Conservation (phyloP, 2,797 vertebrate species). For the Sebastes diaconus region DNA sequence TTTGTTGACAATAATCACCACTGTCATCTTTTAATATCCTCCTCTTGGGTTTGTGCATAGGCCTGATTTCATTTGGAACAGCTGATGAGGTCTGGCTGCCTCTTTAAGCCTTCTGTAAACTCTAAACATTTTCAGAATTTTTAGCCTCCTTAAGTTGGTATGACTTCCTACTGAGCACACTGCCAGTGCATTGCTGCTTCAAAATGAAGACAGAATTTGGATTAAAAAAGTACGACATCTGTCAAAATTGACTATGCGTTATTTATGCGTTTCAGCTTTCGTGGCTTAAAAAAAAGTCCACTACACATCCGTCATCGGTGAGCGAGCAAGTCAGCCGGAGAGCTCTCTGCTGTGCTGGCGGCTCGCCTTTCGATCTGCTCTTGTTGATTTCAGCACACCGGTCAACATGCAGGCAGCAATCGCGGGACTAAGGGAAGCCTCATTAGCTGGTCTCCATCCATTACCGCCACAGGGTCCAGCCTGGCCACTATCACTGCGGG, state of each 20-base stretch:
- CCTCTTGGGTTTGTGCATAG: neutral
- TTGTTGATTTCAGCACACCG: constrained; percentile 64
- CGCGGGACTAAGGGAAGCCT: constrained; percentile 55
- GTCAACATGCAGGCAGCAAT: constrained; percentile 61
- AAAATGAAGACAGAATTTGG: neutral
- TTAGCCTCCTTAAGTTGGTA: neutral
- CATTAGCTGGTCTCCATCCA: constrained; percentile 80
- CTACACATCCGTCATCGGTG: constrained; percentile 29
- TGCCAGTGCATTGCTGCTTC: neutral
- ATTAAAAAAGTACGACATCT: constrained; percentile 1
- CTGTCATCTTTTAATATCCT: neutral
- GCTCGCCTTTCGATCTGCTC: constrained; percentile 60
- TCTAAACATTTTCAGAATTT: neutral
- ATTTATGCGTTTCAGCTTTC: neutral
- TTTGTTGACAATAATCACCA: neutral
- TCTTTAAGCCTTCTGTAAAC: neutral
- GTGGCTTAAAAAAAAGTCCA: constrained; percentile 23
- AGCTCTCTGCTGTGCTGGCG: constrained; percentile 20
- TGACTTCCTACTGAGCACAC: neutral
- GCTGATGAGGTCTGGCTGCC: neutral
- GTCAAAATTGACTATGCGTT: neutral
- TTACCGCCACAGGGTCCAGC: constrained; percentile 76
- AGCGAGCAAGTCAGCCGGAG: constrained; percentile 16
- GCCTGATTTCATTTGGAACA: constrained; percentile 6
- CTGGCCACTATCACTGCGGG: constrained; percentile 73